These are phyloP conservation scores for Ciconia maguari DNA, from an alignment of 2,113 vertebrate species.

Conservation along the genomic window DNA sequence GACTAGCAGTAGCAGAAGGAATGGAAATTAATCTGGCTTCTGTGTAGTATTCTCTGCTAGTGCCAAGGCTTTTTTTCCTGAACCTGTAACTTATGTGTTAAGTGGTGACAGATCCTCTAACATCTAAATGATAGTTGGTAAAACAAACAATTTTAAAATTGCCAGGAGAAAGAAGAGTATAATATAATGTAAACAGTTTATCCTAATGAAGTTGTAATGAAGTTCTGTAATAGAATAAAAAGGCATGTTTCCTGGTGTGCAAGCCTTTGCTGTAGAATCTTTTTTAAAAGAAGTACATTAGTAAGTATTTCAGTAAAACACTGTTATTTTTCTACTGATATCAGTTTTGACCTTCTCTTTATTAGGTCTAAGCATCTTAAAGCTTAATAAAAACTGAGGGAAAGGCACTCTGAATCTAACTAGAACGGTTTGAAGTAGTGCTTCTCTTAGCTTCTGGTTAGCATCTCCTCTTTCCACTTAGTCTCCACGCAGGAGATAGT, in stretches of 20 bases:
- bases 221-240: neutral
- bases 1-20: too few species aligned
- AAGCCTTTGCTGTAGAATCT: neutral
- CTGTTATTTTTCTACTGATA: neutral
- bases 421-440: neutral
- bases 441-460: neutral
- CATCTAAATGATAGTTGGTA: too few species aligned
- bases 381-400: neutral
- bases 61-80: too few species aligned
- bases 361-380: neutral
- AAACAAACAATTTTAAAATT: too few species aligned
- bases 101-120: too few species aligned
- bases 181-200: too few species aligned
- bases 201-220: neutral
- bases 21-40: too few species aligned
- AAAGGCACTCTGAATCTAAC: neutral
- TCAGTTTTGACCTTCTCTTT: neutral
- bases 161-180: too few species aligned
- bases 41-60: too few species aligned
- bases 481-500: rapidly evolving
- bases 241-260: rapidly evolving
- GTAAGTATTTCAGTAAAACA: neutral
- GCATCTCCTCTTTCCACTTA: neutral
- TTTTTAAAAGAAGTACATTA: neutral
- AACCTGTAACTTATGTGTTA: too few species aligned